These are phyloP conservation scores for Tragulus kanchil DNA, from an alignment of 2,113 vertebrate species.

Conservation along the genomic window DNA sequence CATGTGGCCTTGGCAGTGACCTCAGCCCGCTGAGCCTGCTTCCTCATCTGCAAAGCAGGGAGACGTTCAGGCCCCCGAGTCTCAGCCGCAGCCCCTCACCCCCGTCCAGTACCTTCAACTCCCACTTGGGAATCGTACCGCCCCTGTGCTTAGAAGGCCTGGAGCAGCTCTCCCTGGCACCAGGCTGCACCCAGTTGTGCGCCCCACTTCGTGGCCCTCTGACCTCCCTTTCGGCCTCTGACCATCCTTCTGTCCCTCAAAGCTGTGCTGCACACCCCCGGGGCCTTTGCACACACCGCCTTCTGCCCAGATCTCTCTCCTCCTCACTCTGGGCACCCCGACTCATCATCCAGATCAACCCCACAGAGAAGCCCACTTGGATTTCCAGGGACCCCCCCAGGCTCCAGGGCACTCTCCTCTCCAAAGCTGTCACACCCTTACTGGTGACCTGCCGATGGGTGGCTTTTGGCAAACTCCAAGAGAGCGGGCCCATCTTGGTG, in stretches of 20 bases:
- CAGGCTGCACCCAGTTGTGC: rapidly evolving
- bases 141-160: background rate
- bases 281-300: background rate
- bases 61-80: background rate
- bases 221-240: background rate
- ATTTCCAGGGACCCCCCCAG: background rate
- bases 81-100: background rate
- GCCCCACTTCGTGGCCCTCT: background rate
- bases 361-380: background rate
- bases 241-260: background rate
- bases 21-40: background rate
- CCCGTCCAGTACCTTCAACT: too few relatives aligned
- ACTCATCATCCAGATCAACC: background rate
- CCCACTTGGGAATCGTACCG: background rate
- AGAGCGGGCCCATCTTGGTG: background rate
- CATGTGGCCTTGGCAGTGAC: too few relatives aligned
- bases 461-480: background rate
- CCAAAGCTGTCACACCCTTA: background rate
- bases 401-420: background rate
- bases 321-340: background rate
- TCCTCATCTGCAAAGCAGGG: background rate
- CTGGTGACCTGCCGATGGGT: background rate
- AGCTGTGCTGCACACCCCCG: background rate
- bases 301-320: background rate
- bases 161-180: background rate